These are phyloP conservation scores for Camponotus vicinus DNA, from an alignment of 1,140 invertebrate species.

Conservation along the genomic window DNA sequence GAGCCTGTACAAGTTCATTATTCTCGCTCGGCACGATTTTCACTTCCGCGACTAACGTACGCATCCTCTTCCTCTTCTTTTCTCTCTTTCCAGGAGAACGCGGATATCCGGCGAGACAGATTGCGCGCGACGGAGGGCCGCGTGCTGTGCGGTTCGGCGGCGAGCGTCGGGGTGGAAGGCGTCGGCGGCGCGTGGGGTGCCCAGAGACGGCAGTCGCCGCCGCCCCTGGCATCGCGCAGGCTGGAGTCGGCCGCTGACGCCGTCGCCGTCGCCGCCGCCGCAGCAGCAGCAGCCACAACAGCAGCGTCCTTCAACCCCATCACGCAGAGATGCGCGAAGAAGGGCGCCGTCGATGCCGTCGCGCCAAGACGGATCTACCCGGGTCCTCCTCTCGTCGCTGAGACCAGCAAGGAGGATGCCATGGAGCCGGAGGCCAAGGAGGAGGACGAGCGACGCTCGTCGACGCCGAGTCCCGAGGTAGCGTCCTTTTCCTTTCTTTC, in stretches of 20 bases:
- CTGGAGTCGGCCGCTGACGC: slow-evolving; percentile 68
- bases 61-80: neutral
- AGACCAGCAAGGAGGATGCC: slow-evolving; percentile 77
- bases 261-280: slow-evolving; percentile 9
- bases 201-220: slow-evolving; percentile 64
- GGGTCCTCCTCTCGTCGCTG: slow-evolving; percentile 58
- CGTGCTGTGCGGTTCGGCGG: slow-evolving; percentile 41
- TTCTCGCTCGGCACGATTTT: neutral
- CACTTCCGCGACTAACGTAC: neutral
- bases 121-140: slow-evolving; percentile 57
- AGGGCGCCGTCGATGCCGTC: slow-evolving; percentile 65
- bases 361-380: slow-evolving; percentile 61
- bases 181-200: slow-evolving; percentile 50
- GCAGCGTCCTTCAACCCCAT: slow-evolving; percentile 61
- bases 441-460: slow-evolving; percentile 80
- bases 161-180: slow-evolving; percentile 76
- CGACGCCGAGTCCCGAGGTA: slow-evolving; percentile 81
- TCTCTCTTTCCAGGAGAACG: slow-evolving; percentile 55
- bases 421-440: slow-evolving; percentile 81
- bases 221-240: slow-evolving; percentile 61
- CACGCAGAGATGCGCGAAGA: slow-evolving; percentile 68
- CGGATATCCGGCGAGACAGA: slow-evolving; percentile 37
- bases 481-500: neutral
- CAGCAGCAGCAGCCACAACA: neutral
- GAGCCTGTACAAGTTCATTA: neutral